A percentile compares a stretch with the other conserved stretches of the same genome.
phyloP scores from a whole-genome alignment of 2,888 invertebrate genomes.

The Perithous albicinctus region DNA sequence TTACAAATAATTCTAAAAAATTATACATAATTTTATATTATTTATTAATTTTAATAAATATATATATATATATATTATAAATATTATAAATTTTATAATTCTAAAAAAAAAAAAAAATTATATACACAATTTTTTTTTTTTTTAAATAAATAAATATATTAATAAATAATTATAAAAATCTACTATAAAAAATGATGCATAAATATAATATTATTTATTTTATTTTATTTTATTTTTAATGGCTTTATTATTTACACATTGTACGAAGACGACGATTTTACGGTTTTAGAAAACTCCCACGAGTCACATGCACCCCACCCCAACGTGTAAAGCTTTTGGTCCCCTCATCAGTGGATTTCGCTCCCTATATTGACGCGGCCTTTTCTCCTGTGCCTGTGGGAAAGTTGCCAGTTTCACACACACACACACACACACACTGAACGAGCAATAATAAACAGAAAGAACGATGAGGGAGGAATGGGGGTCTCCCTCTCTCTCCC shows the following conservation, averaged over 20 bases:
- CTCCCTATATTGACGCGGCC: slow-evolving; percentile 8
- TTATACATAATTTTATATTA: no score
- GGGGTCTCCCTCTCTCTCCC: slow-evolving; percentile 50
- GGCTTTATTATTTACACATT: neutral
- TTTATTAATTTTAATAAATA: no score
- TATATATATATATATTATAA: no score
- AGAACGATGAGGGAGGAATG: slow-evolving; percentile 29
- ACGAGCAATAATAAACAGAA: slow-evolving; percentile 74
- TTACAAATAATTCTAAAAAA: no score
- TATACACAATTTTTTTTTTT: neutral
- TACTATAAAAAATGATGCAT: no score
- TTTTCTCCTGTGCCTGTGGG: slow-evolving; percentile 72
- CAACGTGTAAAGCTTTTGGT: neutral
- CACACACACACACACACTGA: slow-evolving; percentile 72
- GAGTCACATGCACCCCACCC: neutral
- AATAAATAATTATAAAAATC: no score
- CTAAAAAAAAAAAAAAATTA: no score
- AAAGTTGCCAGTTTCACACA: slow-evolving; percentile 75
- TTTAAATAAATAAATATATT: no score
- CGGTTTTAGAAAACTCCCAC: neutral
- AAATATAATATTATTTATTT: neutral
- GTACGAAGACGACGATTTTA: neutral
- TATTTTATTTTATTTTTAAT: neutral
- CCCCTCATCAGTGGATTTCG: slow-evolving; percentile 21
- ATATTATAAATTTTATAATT: no score